Percentiles rank a stretch among this genome's conserved stretches.
Conservation (phyloP, 1,140 invertebrate species). For the Eupristina koningsbergeri region DNA sequence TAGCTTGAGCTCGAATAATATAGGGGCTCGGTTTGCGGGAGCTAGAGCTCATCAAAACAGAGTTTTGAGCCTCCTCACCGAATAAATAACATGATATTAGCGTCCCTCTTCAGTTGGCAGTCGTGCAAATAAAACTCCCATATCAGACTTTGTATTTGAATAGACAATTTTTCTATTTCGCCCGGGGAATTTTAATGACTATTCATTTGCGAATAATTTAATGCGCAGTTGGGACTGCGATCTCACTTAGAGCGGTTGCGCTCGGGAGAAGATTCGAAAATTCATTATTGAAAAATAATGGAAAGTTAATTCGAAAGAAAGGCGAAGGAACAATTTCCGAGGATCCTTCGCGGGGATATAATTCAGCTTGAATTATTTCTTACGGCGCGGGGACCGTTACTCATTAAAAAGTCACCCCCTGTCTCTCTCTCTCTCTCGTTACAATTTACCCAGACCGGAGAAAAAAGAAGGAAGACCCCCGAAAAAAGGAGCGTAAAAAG, state of each 20-base stretch:
- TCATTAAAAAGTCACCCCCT: neutral
- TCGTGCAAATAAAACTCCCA: neutral
- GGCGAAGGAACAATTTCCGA: too few relatives aligned
- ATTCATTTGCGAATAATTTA: neutral
- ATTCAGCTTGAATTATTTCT: neutral
- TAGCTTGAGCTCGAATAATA: neutral
- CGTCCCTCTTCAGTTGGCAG: neutral
- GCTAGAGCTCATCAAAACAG: neutral
- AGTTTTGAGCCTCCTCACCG: too few relatives aligned
- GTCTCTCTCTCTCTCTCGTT: too few relatives aligned
- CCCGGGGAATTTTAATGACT: too few relatives aligned
- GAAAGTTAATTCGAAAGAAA: too few relatives aligned
- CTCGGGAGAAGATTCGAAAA: too few relatives aligned
- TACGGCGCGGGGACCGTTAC: neutral
- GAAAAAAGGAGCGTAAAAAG: constrained; percentile 3
- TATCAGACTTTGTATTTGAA: neutral
- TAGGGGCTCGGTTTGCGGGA: neutral
- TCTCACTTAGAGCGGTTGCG: too few relatives aligned
- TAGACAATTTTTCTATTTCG: too few relatives aligned
- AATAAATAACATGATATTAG: neutral
- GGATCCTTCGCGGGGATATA: neutral
- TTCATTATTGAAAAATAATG: too few relatives aligned
- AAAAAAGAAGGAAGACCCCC: neutral
- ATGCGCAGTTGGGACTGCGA: neutral
- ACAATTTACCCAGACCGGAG: too few relatives aligned